Percentiles rank a stretch among this genome's conserved stretches.
These are phyloP conservation scores for Polylopha cassiicola DNA, from an alignment of 2,888 invertebrate species.

Conservation along the genomic window DNA sequence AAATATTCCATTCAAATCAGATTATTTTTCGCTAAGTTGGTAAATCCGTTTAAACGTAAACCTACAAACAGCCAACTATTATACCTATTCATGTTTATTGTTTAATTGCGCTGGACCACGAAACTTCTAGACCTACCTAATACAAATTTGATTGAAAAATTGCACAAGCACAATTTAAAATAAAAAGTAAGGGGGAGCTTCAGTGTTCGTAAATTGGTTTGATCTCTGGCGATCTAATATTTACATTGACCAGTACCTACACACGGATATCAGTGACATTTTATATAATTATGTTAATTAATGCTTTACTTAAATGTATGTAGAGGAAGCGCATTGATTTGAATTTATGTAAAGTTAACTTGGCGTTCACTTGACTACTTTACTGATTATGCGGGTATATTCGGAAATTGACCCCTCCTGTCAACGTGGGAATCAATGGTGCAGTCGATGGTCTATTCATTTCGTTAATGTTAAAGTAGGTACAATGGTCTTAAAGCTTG, in stretches of 20 bases:
- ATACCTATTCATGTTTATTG: slow-evolving; percentile 1
- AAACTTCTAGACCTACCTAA: slow-evolving; percentile 28
- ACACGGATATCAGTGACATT: too few species aligned
- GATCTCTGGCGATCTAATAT: not conserved
- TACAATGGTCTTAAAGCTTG: too few species aligned
- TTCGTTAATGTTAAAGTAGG: slow-evolving; percentile 17
- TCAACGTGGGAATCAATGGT: slow-evolving; percentile 30
- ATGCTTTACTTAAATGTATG: too few species aligned
- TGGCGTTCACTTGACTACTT: too few species aligned
- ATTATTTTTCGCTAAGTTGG: too few species aligned
- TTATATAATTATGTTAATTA: too few species aligned
- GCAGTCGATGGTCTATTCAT: slow-evolving; percentile 22
- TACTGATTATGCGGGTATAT: slow-evolving; percentile 46
- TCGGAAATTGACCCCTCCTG: slow-evolving; percentile 49
- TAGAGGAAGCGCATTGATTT: too few species aligned
- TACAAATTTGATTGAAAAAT: slow-evolving; percentile 67
- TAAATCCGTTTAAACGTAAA: too few species aligned
- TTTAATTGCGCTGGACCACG: slow-evolving; percentile 34
- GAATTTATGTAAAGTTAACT: too few species aligned
- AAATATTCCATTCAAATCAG: too few species aligned
- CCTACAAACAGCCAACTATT: too few species aligned
- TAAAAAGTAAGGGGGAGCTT: slow-evolving; percentile 50
- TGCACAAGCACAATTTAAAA: slow-evolving; percentile 57
- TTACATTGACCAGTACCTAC: too few species aligned
- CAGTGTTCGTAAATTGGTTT: slow-evolving; percentile 6